Base-by-base conservation (phyloP, 1,140 invertebrate genomes). In the Planococcus citri region DNA sequence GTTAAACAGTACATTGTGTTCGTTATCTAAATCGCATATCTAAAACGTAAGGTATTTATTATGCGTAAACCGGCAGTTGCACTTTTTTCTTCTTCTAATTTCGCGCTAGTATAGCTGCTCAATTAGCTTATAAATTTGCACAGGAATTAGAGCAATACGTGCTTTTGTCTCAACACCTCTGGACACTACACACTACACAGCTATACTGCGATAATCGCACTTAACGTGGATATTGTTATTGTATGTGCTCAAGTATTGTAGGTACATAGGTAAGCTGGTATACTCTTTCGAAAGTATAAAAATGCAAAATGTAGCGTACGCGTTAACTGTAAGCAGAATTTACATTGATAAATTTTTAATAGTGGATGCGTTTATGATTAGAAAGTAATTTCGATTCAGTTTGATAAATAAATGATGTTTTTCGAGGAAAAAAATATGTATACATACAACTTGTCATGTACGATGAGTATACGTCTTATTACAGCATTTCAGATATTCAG, bases 11-110 rank as follows among this genome's bases (percentile, higher is more conserved):
- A 51, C 41, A 51, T 51, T 51, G 41, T 51, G 17, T 51, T 51
- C 41, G 41, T 51, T 51, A 51, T 51, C 41, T 51, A 51, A 51
- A 51, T 51, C 41, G 41, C 41, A 51, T 51, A 51, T 51, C 41
- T 51, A 33, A 51, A 51, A 51, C 17, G 41, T 51, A n/a, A n/a
- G n/a, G n/a, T 51, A 51, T n/a, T 51, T 51, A 51, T 51, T 51
- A 51, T 51, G 12, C 41, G 41, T 20, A 20, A 51, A 17, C 41
- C 41, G 41, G 17, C 41, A 51, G 41, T 51, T 17, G 41, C 41
- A 51, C 10, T 17, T 51, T 51, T 51, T 51, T n/a, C n/a, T n/a
- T n/a, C n/a, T 51, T 51, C 41, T 51, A 51, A 51, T 51, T 51
- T 51, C 17, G 6, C n/a, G 41, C 17, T 2, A 6, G 2, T 3